Conservation (phyloP, 2,113 vertebrate genomes). For the Pterocles orientalis region DNA sequence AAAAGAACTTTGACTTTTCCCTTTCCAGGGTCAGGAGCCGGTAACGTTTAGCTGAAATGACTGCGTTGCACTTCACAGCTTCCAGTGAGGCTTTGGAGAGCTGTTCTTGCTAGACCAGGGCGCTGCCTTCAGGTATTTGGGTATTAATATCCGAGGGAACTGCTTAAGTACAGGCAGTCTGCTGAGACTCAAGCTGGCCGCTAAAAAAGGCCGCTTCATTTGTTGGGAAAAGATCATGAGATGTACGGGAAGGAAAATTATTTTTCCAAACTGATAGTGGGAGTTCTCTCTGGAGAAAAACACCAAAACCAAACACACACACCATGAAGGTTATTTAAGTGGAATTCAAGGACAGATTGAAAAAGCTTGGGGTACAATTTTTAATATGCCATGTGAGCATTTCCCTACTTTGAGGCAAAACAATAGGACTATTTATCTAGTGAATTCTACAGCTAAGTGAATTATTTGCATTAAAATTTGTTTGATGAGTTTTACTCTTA, state of each 20-base stretch:
- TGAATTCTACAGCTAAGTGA: background rate
- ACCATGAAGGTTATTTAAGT: background rate
- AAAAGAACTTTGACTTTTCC: conserved; percentile 63
- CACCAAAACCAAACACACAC: background rate
- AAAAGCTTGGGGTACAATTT: background rate
- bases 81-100: conserved; percentile 25
- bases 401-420: background rate
- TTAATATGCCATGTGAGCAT: background rate
- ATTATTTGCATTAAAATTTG: background rate
- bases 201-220: background rate
- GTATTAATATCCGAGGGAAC: background rate
- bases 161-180: background rate
- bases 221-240: background rate
- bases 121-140: background rate
- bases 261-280: conserved; percentile 24
- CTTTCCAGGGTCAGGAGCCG: conserved; percentile 55
- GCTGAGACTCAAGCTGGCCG: background rate
- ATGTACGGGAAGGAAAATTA: background rate
- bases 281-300: background rate
- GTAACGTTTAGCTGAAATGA: conserved; percentile 50
- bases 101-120: background rate
- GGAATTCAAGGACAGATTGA: background rate
- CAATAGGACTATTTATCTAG: background rate
- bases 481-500: background rate
- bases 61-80: background rate